Base-by-base conservation (phyloP, 2,888 invertebrate genomes). In the Lithosia quadra region DNA sequence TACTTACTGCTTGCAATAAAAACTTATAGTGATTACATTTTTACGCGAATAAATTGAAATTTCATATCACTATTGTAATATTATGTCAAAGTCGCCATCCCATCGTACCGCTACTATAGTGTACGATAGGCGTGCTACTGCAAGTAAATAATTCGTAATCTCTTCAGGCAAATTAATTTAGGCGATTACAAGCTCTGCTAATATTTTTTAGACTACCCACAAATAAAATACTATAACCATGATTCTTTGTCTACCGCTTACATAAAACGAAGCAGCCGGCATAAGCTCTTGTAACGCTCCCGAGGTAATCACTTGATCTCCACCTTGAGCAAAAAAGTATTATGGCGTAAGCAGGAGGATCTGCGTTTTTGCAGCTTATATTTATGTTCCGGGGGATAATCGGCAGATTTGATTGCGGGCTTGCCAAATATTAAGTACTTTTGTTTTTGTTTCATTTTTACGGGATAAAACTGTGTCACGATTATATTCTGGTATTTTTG, bases 261-360 rank as follows among this genome's bases (percentile, higher is more conserved):
- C 60, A 56, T 66, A 39, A 63, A 57, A 57, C 61, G 65, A 58
- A 71, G 72, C 70, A 21, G 60, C 60, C 70, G 55, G 57, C 64
- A 69, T 55, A 67, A 66, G 62, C 73, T 63, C 69, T 55, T 36
- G 63, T 62, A 69, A 72, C 69, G 56, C 74, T 61, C 60, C 67
- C 21, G 67, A 22, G 63, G 70, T 79, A 79, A 79, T 79, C 78
- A 71, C 75, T 79, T 79, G 78, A 79, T 79, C 79, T 79, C 75
- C 70, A 65, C 69, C 65, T 61, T 58, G 57, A 39, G 21, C 34
- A 75, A 71, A 73, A 61, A 63, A 76, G 69, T 72, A 72, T 73
- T 72, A 69, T 60, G 60, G 43, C 62, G 21, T 71, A 73, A 79
- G 69, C 67, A 65, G 69, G 11, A 13, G 58, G 68, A 69, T 71